Base-by-base conservation (phyloP, 1,140 invertebrate species). In the Drosophila gunungcola region DNA sequence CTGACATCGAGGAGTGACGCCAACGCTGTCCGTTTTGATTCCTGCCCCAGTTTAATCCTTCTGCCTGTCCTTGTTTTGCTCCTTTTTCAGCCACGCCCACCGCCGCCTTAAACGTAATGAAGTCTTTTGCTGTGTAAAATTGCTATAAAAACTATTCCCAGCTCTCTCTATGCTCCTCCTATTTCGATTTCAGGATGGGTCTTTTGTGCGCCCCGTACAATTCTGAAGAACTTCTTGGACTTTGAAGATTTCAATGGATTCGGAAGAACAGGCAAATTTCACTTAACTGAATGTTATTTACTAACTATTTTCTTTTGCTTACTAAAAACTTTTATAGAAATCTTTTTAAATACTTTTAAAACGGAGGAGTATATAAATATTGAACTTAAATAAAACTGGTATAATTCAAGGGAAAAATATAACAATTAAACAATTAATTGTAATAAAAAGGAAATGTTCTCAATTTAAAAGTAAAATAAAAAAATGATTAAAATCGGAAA, bases 81-180 rank as follows among this genome's bases (percentile, higher is more conserved):
- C 9, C 53, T 36, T 79, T 62, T 49, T 36, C 13, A 43, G 48
- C 25, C 55, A 64, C 61, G 70, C 73, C 43, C 62, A 32, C 42
- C 67, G 57, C 82, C 76, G 75, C 62, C 84, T 89, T 89, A 89
- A 85, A 69, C 48, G 56, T 89, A 84, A 73, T 89, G 88, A 89
- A 89, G 84, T 89, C 84, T 89, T 89, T 78, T 89, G 80, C 80
- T 84, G 84, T 89, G 85, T 90, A 89, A 84, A 89, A 89, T 84
- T 88, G 76, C 80, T 88, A 88, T 88, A 88, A 83, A 88, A 88
- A 84, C 70, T 80, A 83, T 79, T 60, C 64, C 82, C 73, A 75
- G 72, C 53, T 75, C 62, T 76, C 43, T 52, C 49, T 21, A 27
- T 67, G 64, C 52, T 69, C 51, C 48, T 43, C 51, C 58, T 53